Conservation (phyloP, 2,113 vertebrate genomes). For the Neodon shergylaensis region DNA sequence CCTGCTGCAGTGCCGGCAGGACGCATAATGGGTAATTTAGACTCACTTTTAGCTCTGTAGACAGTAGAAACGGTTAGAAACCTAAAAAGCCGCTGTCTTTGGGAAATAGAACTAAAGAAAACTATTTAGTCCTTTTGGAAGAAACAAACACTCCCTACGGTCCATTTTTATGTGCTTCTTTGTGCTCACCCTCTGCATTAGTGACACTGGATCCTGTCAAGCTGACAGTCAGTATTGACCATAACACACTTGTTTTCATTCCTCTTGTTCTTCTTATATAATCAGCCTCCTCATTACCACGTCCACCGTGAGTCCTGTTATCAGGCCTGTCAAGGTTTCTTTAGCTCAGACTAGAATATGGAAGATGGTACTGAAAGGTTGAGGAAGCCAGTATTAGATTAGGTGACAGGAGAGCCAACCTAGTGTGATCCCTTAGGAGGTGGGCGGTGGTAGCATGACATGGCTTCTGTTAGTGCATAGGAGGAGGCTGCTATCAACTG, state of each 20-base stretch:
- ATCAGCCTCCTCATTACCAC: not conserved
- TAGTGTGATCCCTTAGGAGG: not conserved
- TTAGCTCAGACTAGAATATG: not conserved
- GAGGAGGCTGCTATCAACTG: not conserved
- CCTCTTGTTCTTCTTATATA: not conserved
- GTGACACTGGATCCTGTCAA: not conserved
- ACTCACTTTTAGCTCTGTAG: not conserved
- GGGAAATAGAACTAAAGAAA: not conserved
- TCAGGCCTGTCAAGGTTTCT: not conserved
- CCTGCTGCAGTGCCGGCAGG: not conserved
- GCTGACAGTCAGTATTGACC: not conserved
- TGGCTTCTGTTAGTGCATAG: not conserved
- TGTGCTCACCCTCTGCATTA: not conserved
- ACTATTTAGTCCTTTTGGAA: not conserved
- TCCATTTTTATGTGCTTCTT: not conserved
- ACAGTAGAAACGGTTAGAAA: conserved; percentile 5
- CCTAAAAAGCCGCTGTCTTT: conserved; percentile 16
- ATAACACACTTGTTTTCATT: not conserved
- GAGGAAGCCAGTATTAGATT: not conserved
- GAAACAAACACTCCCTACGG: not conserved
- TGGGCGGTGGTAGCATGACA: not conserved
- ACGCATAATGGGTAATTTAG: not conserved
- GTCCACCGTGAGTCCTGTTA: not conserved
- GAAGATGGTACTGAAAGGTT: not conserved
- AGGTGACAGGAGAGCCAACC: not conserved